Evolutionary conservation across 2,113 vertebrate species (phyloP).

Genomic region (Ploceus nigricollis): DNA sequence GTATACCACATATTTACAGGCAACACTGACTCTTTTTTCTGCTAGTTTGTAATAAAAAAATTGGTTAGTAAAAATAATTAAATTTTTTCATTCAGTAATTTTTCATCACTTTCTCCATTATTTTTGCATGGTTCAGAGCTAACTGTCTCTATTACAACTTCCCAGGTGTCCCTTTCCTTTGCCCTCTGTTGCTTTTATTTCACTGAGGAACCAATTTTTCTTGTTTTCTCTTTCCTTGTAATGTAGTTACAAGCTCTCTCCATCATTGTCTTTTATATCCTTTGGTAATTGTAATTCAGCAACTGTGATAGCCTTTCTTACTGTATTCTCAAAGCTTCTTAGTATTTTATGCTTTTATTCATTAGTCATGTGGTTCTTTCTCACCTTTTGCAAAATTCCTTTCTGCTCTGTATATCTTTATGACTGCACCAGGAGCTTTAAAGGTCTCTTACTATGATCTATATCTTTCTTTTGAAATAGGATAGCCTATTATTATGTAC

Average conservation of each 20-base stretch:
- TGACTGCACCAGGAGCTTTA: background rate
- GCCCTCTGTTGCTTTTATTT: background rate
- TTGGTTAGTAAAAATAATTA: background rate
- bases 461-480: background rate
- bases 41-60: background rate
- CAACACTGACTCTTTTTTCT: background rate
- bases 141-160: background rate
- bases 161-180: background rate
- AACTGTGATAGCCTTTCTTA: background rate
- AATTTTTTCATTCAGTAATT: background rate
- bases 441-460: background rate
- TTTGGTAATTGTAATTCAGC: background rate
- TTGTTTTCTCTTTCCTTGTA: background rate
- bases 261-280: background rate
- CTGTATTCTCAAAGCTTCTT: background rate
- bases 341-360: background rate
- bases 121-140: background rate
- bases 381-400: background rate
- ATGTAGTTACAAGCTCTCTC: background rate
- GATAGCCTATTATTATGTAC: background rate
- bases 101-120: background rate
- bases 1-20: background rate
- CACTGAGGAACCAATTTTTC: background rate
- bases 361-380: background rate
- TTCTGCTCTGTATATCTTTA: background rate